These are phyloP conservation scores for Rotaria magnacalcarata DNA, from an alignment of 2,888 invertebrate genomes.

Conservation along the genomic window DNA sequence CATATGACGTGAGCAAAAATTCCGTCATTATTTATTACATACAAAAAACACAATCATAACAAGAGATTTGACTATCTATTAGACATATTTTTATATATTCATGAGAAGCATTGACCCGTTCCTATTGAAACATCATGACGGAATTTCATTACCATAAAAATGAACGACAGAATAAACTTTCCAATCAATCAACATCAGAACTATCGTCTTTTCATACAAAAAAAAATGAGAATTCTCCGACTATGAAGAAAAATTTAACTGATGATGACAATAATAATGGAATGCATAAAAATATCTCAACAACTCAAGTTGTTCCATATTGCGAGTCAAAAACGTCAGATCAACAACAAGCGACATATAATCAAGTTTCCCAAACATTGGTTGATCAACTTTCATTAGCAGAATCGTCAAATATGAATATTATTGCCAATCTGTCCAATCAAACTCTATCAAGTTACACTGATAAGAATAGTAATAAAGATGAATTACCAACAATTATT, in stretches of 20 bases:
- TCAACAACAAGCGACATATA: neutral
- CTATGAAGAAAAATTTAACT: neutral
- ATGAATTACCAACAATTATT: neutral
- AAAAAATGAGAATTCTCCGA: neutral
- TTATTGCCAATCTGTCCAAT: neutral
- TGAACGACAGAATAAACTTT: neutral
- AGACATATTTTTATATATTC: neutral
- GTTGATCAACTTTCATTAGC: neutral
- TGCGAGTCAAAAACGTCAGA: neutral
- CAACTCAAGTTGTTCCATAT: neutral
- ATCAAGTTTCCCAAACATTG: neutral
- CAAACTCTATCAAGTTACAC: neutral
- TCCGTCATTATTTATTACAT: neutral
- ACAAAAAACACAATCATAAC: neutral
- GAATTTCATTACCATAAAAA: neutral
- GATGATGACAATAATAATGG: neutral
- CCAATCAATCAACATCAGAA: neutral
- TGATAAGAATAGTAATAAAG: constrained; percentile 1
- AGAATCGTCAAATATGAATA: neutral
- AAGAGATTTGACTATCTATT: neutral
- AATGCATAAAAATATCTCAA: neutral
- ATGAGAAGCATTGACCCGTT: neutral
- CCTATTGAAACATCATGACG: neutral
- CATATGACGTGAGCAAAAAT: neutral
- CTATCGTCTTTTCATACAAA: neutral